Conservation (phyloP, 2,888 invertebrate species). For the Parnassius orleans region DNA sequence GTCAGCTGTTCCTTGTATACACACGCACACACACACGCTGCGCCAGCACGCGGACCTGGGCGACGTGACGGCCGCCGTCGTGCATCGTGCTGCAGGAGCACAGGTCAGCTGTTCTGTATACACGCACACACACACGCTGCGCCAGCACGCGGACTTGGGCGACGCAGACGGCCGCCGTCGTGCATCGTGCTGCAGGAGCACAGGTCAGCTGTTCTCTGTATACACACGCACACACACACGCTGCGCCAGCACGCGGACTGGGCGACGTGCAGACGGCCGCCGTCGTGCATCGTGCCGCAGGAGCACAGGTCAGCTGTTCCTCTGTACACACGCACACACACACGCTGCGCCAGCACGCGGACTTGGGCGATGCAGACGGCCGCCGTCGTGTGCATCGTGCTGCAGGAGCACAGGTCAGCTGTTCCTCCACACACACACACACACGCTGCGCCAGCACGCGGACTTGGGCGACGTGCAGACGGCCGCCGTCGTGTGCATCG, state of each 20-base stretch:
- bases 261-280: conserved; percentile 95
- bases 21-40: conserved; percentile 73
- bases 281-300: conserved; percentile 90
- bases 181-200: conserved; percentile 90
- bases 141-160: conserved; percentile 89
- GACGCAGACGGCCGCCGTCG: conserved; percentile 93
- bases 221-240: conserved; percentile 48
- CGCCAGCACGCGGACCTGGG: conserved; percentile 90
- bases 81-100: conserved; percentile 90
- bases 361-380: conserved; percentile 94
- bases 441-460: conserved; percentile 87
- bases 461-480: conserved; percentile 94
- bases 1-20: conserved; percentile 28
- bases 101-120: conserved; percentile 36
- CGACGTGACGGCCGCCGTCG: conserved; percentile 92
- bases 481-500: conserved; percentile 89
- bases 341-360: conserved; percentile 88
- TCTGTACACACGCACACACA: neutral
- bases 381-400: conserved; percentile 89
- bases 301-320: conserved; percentile 64
- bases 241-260: conserved; percentile 89
- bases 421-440: neutral
- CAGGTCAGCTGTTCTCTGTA: conserved; percentile 36
- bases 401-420: conserved; percentile 83
- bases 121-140: conserved; percentile 73